Evolutionary conservation across 2,113 vertebrate species (phyloP).

Genomic region (Vimba vimba): DNA sequence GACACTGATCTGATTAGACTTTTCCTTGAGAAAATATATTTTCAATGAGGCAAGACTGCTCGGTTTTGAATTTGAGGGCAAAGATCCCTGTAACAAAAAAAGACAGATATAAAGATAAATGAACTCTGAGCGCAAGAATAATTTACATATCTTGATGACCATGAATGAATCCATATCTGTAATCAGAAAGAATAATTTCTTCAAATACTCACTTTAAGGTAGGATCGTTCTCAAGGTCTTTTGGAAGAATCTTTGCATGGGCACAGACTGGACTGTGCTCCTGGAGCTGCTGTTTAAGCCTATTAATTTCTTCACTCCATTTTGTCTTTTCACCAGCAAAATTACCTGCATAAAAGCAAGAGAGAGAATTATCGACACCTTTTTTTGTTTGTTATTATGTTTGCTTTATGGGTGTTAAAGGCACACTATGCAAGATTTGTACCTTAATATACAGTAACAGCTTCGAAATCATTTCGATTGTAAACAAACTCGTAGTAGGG

Average conservation of each 20-base stretch:
- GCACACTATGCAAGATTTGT: no score
- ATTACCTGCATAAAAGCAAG: slow-evolving; percentile 27
- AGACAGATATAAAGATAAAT: not conserved
- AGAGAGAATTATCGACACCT: not conserved
- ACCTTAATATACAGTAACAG: no score
- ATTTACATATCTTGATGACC: not conserved
- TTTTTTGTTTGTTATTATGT: no score
- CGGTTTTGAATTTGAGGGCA: not conserved
- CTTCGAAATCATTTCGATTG: no score
- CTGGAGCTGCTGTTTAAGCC: not conserved
- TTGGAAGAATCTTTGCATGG: rapidly evolving
- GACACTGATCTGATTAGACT: not conserved
- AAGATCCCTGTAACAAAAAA: not conserved
- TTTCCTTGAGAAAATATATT: not conserved
- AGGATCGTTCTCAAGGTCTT: not conserved
- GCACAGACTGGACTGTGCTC: slow-evolving; percentile 43
- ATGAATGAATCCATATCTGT: not conserved
- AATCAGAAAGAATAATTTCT: not conserved
- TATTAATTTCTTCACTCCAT: slow-evolving; percentile 38
- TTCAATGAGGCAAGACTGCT: no score
- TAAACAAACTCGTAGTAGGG: no score
- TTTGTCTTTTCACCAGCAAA: slow-evolving; percentile 31
- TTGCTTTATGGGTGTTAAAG: no score
- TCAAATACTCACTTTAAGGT: slow-evolving; percentile 51
- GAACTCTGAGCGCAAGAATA: not conserved